Evolutionary conservation across 2,888 invertebrate species (phyloP), one percentile per base, ranked within the genome.

Genomic region (Linnaemya tessellans): DNA sequence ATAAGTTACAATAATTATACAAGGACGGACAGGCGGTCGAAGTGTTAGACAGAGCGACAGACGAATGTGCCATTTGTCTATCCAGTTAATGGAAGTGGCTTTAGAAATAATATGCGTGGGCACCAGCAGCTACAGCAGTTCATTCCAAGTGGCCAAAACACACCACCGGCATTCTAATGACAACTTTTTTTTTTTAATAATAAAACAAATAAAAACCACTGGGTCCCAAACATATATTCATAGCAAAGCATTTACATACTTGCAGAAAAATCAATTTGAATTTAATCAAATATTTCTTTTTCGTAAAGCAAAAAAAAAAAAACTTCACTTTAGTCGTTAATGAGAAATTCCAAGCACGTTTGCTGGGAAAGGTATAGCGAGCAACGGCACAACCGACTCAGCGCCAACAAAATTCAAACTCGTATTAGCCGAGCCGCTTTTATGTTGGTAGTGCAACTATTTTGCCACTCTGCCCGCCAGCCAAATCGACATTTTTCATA

Each of bases 401-500:
- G 65, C 62, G 77, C 65, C 84, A 71, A 65, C n/a, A 77, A 71
- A 70, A 65, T 78, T 65, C n/a, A 78, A 83, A 74, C 64, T 74
- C 20, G n/a, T 71, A 56, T 70, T 70, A 62, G 43, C 60, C 49
- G 20, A 13, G 65, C 65, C 64, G 8, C 46, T 46, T 51, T 62
- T 41, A 35, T 43, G 3, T n/a, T 54, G 38, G 3, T 38, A 58
- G 15, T 58, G 49, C 38, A 49, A 70, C 79, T 51, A 38, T 15
- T 51, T 75, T 60, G 38, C 10, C 38, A 41, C 3, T 5, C 30
- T 3, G 30, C 30, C 75, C 74, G 49, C 73, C 68, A 80, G 68
- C 51, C 49, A 65, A 77, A 80, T 43, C 73, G 62, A 82, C 49
- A 56, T 41, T 73, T 62, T 77, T 73, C 88, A 90, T 90, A 90